Conservation (phyloP, 2,888 invertebrate genomes). For the Cenopis cana region DNA sequence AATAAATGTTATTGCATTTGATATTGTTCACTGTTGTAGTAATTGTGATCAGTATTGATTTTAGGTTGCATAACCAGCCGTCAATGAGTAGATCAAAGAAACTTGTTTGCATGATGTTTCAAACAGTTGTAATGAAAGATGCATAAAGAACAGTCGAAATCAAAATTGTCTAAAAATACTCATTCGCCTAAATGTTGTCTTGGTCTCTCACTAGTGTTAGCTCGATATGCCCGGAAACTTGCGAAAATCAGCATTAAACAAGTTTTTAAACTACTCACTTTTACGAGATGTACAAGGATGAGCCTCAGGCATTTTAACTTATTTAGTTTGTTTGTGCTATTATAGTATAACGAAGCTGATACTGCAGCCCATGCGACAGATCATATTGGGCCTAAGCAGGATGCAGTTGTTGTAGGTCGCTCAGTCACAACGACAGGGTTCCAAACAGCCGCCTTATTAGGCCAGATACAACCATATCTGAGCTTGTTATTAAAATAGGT, state of each 20-base stretch:
- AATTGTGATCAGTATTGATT: neutral
- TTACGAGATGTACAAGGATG: too few species aligned
- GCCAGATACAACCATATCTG: constrained; percentile 52
- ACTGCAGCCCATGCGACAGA: constrained; percentile 12
- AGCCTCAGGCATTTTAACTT: too few species aligned
- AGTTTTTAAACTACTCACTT: too few species aligned
- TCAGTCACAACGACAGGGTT: constrained; percentile 53
- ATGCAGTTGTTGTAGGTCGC: constrained; percentile 57
- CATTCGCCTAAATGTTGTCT: too few species aligned
- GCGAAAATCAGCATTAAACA: too few species aligned
- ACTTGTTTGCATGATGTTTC: neutral
- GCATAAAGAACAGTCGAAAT: too few species aligned
- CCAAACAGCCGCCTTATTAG: constrained; percentile 46
- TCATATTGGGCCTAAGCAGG: constrained; percentile 61
- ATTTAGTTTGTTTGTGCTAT: too few species aligned
- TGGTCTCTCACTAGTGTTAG: too few species aligned
- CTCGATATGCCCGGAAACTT: too few species aligned
- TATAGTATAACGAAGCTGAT: constrained; percentile 1
- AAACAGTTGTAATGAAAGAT: neutral
- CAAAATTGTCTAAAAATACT: too few species aligned
- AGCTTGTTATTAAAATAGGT: constrained; percentile 48
- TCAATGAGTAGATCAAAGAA: neutral
- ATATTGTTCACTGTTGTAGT: constrained; percentile 13
- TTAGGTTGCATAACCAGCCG: too few species aligned
- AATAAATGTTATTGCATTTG: constrained; percentile 11